Percentiles rank a stretch among this genome's conserved stretches.
Conservation (phyloP, 2,113 vertebrate species). For the Vimba vimba region DNA sequence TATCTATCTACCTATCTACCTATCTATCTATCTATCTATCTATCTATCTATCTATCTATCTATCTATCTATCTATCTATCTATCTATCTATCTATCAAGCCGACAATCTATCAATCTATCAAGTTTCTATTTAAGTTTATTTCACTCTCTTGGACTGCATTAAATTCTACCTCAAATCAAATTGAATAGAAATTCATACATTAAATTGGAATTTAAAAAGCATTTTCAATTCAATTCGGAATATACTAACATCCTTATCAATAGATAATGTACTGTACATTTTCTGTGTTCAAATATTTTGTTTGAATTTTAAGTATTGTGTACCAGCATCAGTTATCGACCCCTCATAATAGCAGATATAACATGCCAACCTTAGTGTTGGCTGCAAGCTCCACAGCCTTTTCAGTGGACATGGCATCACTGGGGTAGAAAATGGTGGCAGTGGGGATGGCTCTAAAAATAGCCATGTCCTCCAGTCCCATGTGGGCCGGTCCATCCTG, state of each 20-base stretch:
- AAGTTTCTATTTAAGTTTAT: too few relatives aligned
- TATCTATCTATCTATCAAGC: too few relatives aligned
- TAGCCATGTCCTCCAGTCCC: slow-evolving; percentile 90
- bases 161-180: too few relatives aligned
- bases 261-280: background rate
- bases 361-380: slow-evolving; percentile 84
- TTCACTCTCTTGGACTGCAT: too few relatives aligned
- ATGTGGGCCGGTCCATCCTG: slow-evolving; percentile 95
- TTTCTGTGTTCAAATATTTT: background rate
- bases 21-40: too few relatives aligned
- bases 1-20: too few relatives aligned
- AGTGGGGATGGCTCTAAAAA: slow-evolving; percentile 88
- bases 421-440: slow-evolving; percentile 92
- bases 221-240: background rate
- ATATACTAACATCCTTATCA: background rate
- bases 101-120: too few relatives aligned
- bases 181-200: background rate
- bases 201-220: background rate
- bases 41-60: too few relatives aligned
- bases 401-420: slow-evolving; percentile 90
- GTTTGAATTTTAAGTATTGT: background rate
- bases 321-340: background rate
- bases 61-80: too few relatives aligned
- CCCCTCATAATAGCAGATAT: slow-evolving; percentile 12
- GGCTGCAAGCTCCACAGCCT: slow-evolving; percentile 91